These are phyloP conservation scores for Calephelis nemesis DNA, from an alignment of 1,140 invertebrate species.

Conservation along the genomic window DNA sequence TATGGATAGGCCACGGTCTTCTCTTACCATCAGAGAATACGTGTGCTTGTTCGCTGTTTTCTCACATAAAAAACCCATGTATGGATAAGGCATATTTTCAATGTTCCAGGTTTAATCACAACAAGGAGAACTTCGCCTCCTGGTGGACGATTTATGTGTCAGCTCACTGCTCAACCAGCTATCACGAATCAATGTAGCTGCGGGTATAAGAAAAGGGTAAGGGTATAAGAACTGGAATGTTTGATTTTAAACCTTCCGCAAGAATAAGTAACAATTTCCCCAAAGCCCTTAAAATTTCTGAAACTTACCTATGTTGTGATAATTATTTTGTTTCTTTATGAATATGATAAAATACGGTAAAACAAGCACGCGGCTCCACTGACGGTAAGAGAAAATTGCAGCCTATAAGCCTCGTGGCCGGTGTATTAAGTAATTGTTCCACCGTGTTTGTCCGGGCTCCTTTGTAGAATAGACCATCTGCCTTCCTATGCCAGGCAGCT, in stretches of 20 bases:
- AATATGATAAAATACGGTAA: too few relatives aligned
- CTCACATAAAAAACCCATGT: neutral
- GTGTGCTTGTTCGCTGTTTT: neutral
- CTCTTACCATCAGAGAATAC: too few relatives aligned
- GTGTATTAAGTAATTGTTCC: too few relatives aligned
- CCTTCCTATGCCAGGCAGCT: too few relatives aligned
- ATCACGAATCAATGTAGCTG: constrained; percentile 65
- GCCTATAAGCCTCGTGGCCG: too few relatives aligned
- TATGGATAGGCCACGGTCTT: too few relatives aligned
- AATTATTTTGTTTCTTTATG: too few relatives aligned
- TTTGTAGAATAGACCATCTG: too few relatives aligned
- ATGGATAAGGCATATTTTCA: neutral
- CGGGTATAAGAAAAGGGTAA: constrained; percentile 80
- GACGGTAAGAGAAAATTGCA: too few relatives aligned
- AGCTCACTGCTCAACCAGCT: constrained; percentile 51
- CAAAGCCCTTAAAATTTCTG: neutral
- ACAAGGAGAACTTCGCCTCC: constrained; percentile 33
- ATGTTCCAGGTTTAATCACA: constrained; percentile 60
- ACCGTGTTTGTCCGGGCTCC: too few relatives aligned
- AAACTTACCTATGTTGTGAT: too few relatives aligned
- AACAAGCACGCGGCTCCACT: too few relatives aligned
- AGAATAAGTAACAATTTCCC: neutral
- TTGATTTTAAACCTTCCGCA: neutral
- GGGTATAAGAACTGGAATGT: constrained; percentile 28
- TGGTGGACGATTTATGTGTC: constrained; percentile 78